These are phyloP conservation scores for Lamellibrachia columna DNA, from an alignment of 2,888 invertebrate genomes.

Conservation along the genomic window DNA sequence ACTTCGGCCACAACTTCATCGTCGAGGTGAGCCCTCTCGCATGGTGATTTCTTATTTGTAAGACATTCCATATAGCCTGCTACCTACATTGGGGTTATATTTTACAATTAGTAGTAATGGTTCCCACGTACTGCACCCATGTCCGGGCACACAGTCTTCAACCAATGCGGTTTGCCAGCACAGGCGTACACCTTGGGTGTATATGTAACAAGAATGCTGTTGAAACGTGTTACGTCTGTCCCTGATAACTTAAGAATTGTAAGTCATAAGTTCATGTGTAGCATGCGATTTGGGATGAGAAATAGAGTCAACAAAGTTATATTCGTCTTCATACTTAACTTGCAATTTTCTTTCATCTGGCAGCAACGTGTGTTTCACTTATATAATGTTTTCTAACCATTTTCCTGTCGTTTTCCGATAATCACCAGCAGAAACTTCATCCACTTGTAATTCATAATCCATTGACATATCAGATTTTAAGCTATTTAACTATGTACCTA, in stretches of 20 bases:
- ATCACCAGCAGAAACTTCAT: too few species aligned
- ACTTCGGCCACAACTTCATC: slow-evolving; percentile 67
- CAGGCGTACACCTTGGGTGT: background rate
- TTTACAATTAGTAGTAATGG: background rate
- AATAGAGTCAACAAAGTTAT: too few species aligned
- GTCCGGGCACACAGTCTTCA: background rate
- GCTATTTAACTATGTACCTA: background rate
- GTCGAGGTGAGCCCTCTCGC: slow-evolving; percentile 48
- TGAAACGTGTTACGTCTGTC: background rate
- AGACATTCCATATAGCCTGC: background rate
- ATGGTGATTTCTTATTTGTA: background rate
- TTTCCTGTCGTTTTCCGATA: too few species aligned
- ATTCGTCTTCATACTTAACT: too few species aligned
- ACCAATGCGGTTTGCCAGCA: background rate
- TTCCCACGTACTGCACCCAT: background rate
- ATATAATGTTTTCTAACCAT: too few species aligned
- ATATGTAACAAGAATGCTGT: background rate
- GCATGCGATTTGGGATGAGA: too few species aligned
- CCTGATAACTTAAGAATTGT: too few species aligned
- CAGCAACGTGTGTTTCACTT: too few species aligned
- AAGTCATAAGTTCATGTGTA: too few species aligned
- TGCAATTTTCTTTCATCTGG: too few species aligned
- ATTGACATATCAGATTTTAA: background rate
- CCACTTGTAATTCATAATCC: background rate
- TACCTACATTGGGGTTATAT: background rate